Evolutionary conservation across 2,797 vertebrate genomes (phyloP), one percentile per base, ranked within the genome.

Genomic region (Threskiornis aethiopicus): DNA sequence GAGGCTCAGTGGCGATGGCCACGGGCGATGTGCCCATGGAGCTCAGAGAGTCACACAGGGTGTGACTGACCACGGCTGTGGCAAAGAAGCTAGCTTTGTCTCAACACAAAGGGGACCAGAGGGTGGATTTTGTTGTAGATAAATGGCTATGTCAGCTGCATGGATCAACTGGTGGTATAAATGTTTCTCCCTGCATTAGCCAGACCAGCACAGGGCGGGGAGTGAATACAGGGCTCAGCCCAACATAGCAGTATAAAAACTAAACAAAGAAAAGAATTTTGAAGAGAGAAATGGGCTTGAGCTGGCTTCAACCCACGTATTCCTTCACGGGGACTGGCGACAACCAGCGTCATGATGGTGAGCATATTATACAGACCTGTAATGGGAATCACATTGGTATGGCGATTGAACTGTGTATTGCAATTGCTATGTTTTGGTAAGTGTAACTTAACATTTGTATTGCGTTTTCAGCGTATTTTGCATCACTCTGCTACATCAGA

Each of bases 301-400:
- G 20, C 47, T 85, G n/a, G 24, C 62, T 82, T 64, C 39, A 67
- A n/a, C 4, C 25, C 39, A 52, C 1, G 0, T 51, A 71, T 26
- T 65, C 35, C 33, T 54, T 59, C 31, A 39, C 3, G 10, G n/a
- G 7, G 35, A 59, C 4, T 41, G 29, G 46, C 24, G 28, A 73
- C 33, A 57, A 20, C 2, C 42, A 42, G 37, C 5, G 1, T 5
- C 5, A 1, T 24, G 19, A 66, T 2, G 2, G 29, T 41, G 16
- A 73, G 9, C 14, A 10, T 10, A n/a, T 47, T 42, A 46, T 4
- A 72, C 20, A 79, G 26, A 80, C 11, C 4, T 25, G 26, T 31
- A 83, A 41, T 3, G 29, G 57, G 42, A 87, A 58, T 41, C 42
- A 22, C 18, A 13, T 16, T 62, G 16, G 47, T 62, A 59, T 4